Evolutionary conservation across 2,888 invertebrate genomes (phyloP).

Genomic region (Pristionchus mayeri): DNA sequence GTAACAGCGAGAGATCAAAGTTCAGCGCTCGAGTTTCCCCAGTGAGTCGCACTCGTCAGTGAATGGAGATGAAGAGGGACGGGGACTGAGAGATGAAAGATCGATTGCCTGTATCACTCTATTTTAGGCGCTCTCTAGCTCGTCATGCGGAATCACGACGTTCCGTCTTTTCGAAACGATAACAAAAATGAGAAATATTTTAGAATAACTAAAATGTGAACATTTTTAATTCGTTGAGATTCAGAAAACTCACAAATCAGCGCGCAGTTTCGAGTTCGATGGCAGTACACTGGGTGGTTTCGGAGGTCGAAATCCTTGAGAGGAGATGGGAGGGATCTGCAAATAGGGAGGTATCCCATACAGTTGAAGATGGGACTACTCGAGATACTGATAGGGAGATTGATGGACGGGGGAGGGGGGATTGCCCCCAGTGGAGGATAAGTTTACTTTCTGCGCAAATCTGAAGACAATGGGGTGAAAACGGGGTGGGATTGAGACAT

Average conservation of each 20-base stretch:
- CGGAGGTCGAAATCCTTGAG: slow-evolving; percentile 7
- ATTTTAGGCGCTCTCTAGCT: no score
- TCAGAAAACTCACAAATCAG: neutral
- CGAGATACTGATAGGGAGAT: slow-evolving; percentile 8
- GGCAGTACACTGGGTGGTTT: neutral
- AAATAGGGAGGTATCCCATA: slow-evolving; percentile 18
- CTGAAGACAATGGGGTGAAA: no score
- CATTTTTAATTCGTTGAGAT: no score
- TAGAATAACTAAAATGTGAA: no score
- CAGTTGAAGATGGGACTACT: slow-evolving; percentile 9
- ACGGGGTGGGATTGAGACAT: no score
- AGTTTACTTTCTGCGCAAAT: no score
- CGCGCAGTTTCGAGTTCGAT: neutral
- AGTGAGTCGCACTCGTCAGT: slow-evolving; percentile 18
- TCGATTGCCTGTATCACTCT: neutral
- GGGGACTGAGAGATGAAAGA: slow-evolving; percentile 5
- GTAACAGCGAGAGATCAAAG: neutral
- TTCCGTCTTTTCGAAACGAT: no score
- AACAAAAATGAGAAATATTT: neutral
- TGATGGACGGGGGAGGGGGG: slow-evolving; percentile 7
- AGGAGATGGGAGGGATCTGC: slow-evolving; percentile 10
- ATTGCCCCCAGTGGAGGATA: neutral
- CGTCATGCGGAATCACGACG: no score
- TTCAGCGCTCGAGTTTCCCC: neutral
- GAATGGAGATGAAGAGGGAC: slow-evolving; percentile 7